These are phyloP conservation scores for Aelia acuminata DNA, from an alignment of 2,888 invertebrate genomes.

Conservation along the genomic window DNA sequence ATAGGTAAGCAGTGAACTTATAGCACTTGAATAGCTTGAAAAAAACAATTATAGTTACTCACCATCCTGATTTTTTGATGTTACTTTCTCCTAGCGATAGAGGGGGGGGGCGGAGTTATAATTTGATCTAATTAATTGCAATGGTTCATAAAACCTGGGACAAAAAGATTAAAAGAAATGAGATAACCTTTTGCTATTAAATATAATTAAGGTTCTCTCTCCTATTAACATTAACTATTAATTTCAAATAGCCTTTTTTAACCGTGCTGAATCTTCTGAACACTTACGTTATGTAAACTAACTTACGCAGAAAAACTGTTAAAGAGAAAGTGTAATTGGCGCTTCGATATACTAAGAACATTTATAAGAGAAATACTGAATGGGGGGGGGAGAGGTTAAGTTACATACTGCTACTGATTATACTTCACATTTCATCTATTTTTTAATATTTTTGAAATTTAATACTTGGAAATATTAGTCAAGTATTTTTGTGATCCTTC, in stretches of 20 bases:
- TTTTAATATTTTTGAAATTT: too few species aligned
- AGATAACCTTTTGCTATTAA: not conserved
- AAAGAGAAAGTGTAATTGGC: not conserved
- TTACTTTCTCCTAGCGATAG: not conserved
- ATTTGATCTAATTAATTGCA: not conserved
- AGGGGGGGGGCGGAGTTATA: too few species aligned
- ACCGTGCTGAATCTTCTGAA: not conserved
- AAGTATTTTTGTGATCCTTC: too few species aligned
- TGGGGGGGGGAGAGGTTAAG: too few species aligned
- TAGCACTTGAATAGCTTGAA: too few species aligned
- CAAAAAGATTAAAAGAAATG: not conserved
- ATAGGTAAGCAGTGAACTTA: too few species aligned
- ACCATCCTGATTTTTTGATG: not conserved
- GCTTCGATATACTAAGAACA: not conserved
- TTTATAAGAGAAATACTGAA: not conserved
- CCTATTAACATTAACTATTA: not conserved
- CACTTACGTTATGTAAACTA: not conserved
- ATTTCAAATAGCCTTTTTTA: not conserved
- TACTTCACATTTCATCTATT: too few species aligned
- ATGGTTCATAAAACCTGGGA: not conserved
- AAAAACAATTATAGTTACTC: too few species aligned
- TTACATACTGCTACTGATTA: too few species aligned
- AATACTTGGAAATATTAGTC: too few species aligned
- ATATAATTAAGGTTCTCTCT: not conserved
- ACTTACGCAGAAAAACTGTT: not conserved